Conservation (phyloP, 2,797 vertebrate genomes). For the Artibeus jamaicensis region DNA sequence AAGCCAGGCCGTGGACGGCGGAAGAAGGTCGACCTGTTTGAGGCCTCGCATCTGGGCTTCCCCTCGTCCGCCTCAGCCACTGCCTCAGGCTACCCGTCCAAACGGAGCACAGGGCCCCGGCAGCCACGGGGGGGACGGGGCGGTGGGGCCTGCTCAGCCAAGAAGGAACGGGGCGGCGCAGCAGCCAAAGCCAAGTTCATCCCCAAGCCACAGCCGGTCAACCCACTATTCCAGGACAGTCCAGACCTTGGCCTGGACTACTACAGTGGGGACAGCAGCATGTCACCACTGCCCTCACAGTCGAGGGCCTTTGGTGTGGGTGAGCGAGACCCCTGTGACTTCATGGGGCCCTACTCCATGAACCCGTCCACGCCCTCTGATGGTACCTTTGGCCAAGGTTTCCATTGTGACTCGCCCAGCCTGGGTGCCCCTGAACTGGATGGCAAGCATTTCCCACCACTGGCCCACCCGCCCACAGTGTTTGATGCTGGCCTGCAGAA, state of each 20-base stretch:
- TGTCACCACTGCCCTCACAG: slow-evolving; percentile 94
- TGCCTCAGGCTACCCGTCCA: slow-evolving; percentile 88
- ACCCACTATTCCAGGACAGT: slow-evolving; percentile 91
- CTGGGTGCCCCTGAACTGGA: slow-evolving; percentile 92
- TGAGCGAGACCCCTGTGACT: slow-evolving; percentile 93
- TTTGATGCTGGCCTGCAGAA: slow-evolving; percentile 88
- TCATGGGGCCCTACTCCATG: slow-evolving; percentile 96
- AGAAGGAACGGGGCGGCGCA: slow-evolving; percentile 89
- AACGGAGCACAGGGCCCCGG: slow-evolving; percentile 90
- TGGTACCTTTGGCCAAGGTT: slow-evolving; percentile 93
- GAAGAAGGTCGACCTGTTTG: slow-evolving; percentile 93
- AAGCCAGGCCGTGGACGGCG: slow-evolving; percentile 94
- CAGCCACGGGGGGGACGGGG: slow-evolving; percentile 87
- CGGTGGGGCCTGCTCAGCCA: slow-evolving; percentile 91
- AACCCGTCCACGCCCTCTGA: slow-evolving; percentile 98
- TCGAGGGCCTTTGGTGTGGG: slow-evolving; percentile 89
- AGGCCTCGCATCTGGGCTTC: slow-evolving; percentile 86
- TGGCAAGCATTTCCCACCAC: slow-evolving; percentile 87
- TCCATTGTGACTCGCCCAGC: slow-evolving; percentile 94
- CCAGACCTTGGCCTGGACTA: slow-evolving; percentile 93
- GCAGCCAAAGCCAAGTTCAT: slow-evolving; percentile 91
- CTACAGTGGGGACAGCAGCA: slow-evolving; percentile 98
- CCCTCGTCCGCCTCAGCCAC: slow-evolving; percentile 88
- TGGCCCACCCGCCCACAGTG: slow-evolving; percentile 87
- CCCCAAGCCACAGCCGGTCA: slow-evolving; percentile 84